phyloP scores from a whole-genome alignment of 2,888 invertebrate species.

The Seladonia tumulorum region DNA sequence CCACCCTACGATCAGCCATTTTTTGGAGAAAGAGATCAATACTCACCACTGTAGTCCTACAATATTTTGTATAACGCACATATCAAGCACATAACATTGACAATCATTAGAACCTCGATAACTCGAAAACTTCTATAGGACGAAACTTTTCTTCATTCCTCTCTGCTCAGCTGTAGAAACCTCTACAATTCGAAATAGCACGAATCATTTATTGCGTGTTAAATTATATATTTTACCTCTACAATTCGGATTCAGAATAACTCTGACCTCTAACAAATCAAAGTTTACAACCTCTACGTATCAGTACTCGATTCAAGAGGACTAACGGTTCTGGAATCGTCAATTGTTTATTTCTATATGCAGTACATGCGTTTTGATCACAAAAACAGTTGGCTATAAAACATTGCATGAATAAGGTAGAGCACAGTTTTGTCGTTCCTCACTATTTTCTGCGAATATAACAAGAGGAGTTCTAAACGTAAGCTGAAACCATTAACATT shows the following conservation, averaged over 20 bases:
- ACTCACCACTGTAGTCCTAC: background rate
- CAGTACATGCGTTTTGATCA: too few relatives aligned
- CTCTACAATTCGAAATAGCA: background rate
- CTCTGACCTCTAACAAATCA: background rate
- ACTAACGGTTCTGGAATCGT: too few relatives aligned
- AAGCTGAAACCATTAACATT: too few relatives aligned
- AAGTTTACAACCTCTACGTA: background rate
- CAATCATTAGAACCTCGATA: background rate
- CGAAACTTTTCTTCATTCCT: background rate
- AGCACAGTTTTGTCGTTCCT: too few relatives aligned
- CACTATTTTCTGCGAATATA: too few relatives aligned
- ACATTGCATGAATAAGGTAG: too few relatives aligned
- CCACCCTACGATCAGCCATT: background rate
- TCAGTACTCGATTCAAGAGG: background rate
- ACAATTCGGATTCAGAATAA: background rate
- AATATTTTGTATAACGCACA: background rate
- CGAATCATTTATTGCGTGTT: too few relatives aligned
- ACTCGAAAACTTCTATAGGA: too few relatives aligned
- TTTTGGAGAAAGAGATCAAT: background rate
- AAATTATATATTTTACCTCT: background rate
- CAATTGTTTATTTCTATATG: too few relatives aligned
- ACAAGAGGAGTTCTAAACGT: too few relatives aligned
- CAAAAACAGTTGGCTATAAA: too few relatives aligned
- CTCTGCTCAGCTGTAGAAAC: background rate
- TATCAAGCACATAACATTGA: background rate